Evolutionary conservation across 2,888 invertebrate genomes (phyloP).

Genomic region (Bellardia bayeri): DNA sequence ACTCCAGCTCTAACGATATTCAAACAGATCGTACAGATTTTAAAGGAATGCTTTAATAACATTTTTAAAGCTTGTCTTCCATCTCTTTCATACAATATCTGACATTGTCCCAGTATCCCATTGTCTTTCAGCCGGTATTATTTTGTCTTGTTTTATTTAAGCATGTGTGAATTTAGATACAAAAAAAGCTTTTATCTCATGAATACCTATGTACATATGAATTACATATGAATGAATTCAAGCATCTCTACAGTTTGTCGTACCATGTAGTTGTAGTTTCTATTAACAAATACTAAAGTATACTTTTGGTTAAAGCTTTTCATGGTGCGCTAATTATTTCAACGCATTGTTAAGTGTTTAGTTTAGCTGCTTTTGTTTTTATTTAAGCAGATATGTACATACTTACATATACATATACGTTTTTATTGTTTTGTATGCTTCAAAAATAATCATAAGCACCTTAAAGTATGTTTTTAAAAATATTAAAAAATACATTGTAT

Average conservation of each 20-base stretch:
- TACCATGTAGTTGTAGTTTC: background rate
- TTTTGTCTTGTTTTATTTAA: background rate
- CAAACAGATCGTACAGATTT: too few species aligned
- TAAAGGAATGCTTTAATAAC: background rate
- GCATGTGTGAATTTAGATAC: constrained; percentile 5
- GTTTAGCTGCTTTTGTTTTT: constrained; percentile 39
- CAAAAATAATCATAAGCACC: constrained; percentile 44
- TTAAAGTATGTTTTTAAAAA: constrained; percentile 65
- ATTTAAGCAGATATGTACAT: background rate
- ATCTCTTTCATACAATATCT: background rate
- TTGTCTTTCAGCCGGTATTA: background rate
- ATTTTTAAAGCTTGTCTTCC: background rate
- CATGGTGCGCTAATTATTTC: constrained; percentile 46
- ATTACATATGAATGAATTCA: background rate
- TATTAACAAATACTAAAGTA: constrained; percentile 32
- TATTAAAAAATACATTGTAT: background rate
- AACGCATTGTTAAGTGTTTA: constrained; percentile 21
- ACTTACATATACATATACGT: too few species aligned
- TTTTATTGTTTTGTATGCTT: constrained; percentile 20
- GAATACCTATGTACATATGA: background rate
- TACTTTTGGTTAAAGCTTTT: constrained; percentile 56
- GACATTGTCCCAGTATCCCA: background rate
- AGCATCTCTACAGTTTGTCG: background rate
- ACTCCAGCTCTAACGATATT: too few species aligned
- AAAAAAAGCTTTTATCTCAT: constrained; percentile 35